A percentile compares a stretch with the other conserved stretches of the same genome.
Evolutionary conservation across 1,140 invertebrate genomes (phyloP).

Genomic region (Oryctes rhinoceros): DNA sequence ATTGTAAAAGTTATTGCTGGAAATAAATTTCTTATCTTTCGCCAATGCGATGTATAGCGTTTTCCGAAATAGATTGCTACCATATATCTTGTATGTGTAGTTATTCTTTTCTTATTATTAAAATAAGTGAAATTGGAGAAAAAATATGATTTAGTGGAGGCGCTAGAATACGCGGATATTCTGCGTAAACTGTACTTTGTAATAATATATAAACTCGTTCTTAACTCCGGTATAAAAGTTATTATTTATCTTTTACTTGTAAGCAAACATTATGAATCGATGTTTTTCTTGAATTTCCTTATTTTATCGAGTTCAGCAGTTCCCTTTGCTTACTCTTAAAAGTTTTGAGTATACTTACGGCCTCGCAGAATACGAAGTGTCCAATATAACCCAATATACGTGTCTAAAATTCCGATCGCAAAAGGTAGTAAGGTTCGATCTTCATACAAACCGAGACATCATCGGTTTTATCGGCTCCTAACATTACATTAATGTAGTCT

Average conservation of each 20-base stretch:
- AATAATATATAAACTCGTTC: neutral
- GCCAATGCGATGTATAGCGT: neutral
- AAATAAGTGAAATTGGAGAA: neutral
- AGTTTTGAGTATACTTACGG: slow-evolving; percentile 39
- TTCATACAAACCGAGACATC: neutral
- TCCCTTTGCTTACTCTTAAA: slow-evolving; percentile 42
- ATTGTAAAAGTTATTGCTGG: slow-evolving; percentile 26
- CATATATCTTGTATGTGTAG: neutral
- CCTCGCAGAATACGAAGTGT: slow-evolving; percentile 41
- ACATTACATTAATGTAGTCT: neutral
- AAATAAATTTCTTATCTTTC: neutral
- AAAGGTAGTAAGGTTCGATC: neutral
- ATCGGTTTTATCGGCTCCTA: neutral
- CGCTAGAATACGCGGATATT: neutral
- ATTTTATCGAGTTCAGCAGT: slow-evolving; percentile 42
- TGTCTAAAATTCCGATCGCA: slow-evolving; percentile 28
- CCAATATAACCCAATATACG: slow-evolving; percentile 40
- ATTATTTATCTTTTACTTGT: slow-evolving; percentile 38
- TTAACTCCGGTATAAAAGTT: neutral
- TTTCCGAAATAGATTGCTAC: neutral
- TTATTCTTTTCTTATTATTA: neutral
- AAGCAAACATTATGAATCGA: slow-evolving; percentile 35
- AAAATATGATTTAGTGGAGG: neutral
- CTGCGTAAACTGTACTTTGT: neutral
- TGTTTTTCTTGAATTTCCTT: slow-evolving; percentile 42